phyloP scores from a whole-genome alignment of 2,888 invertebrate genomes.

The Microchrysa polita region DNA sequence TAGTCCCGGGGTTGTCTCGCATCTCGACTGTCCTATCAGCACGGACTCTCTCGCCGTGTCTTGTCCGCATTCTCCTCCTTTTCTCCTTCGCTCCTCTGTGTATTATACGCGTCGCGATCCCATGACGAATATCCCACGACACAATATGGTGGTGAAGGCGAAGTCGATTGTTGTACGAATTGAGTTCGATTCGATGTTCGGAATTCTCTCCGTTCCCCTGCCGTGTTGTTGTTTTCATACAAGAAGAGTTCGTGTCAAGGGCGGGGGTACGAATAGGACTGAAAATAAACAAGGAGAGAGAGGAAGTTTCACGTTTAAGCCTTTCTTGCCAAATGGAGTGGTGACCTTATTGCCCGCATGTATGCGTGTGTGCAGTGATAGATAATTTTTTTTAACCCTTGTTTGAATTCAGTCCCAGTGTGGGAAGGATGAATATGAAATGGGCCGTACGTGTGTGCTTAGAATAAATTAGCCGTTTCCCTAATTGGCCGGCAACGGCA shows the following conservation, averaged over 20 bases:
- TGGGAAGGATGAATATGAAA: too few relatives aligned
- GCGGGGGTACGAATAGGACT: slow-evolving; percentile 34
- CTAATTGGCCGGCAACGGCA: not conserved
- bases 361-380: too few relatives aligned
- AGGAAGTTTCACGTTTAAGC: slow-evolving; percentile 24
- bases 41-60: not conserved
- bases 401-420: too few relatives aligned
- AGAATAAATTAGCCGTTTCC: too few relatives aligned
- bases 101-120: too few relatives aligned
- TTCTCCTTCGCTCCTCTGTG: too few relatives aligned
- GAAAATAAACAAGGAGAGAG: slow-evolving; percentile 14
- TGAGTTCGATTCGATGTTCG: slow-evolving; percentile 20
- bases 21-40: not conserved
- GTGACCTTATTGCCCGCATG: too few relatives aligned
- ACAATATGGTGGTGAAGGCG: too few relatives aligned
- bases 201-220: slow-evolving; percentile 25
- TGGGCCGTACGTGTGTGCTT: not conserved
- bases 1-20: not conserved
- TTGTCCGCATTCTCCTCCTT: not conserved
- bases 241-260: slow-evolving; percentile 14
- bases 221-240: not conserved
- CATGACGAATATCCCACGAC: too few relatives aligned
- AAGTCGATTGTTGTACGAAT: too few relatives aligned
- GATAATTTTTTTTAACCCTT: slow-evolving; percentile 31
- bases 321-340: not conserved